Evolutionary conservation across 2,797 vertebrate genomes (phyloP).

Genomic region (Sebastes jordani): DNA sequence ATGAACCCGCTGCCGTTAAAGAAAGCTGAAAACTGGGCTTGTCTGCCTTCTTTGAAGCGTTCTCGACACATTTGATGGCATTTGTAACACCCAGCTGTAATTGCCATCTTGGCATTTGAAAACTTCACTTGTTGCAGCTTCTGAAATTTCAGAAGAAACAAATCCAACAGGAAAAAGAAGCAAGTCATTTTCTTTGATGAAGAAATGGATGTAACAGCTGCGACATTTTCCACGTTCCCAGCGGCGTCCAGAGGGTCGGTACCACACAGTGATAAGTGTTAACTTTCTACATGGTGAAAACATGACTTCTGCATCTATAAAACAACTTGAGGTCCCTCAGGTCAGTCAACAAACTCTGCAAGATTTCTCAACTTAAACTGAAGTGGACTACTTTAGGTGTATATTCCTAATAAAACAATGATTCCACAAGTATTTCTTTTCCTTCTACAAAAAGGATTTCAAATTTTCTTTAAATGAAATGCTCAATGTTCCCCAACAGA

Average conservation of each 20-base stretch:
- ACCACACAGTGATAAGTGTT: neutral
- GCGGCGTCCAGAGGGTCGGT: neutral
- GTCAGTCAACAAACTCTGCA: neutral
- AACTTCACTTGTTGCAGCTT: neutral
- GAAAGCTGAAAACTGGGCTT: neutral
- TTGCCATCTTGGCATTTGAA: slow-evolving; percentile 8
- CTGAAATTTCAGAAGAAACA: neutral
- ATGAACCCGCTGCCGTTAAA: neutral
- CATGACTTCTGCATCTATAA: no score
- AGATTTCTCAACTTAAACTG: no score
- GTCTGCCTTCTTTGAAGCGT: neutral
- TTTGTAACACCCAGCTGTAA: neutral
- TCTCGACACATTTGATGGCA: neutral
- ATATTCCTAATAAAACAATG: no score
- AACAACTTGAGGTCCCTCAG: neutral
- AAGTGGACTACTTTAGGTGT: neutral
- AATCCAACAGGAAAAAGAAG: neutral
- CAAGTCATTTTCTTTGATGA: neutral
- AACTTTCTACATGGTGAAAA: neutral
- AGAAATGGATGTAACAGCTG: neutral
- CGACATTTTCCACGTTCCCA: neutral
- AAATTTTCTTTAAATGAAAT: neutral
- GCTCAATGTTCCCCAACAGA: neutral
- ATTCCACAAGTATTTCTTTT: neutral
- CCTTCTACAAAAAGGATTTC: neutral